Evolutionary conservation across 30 jellyfish, hydroid and myxozoan species (phyloP).

Genomic region (Aurelia aurita complex sp. Pacific): DNA sequence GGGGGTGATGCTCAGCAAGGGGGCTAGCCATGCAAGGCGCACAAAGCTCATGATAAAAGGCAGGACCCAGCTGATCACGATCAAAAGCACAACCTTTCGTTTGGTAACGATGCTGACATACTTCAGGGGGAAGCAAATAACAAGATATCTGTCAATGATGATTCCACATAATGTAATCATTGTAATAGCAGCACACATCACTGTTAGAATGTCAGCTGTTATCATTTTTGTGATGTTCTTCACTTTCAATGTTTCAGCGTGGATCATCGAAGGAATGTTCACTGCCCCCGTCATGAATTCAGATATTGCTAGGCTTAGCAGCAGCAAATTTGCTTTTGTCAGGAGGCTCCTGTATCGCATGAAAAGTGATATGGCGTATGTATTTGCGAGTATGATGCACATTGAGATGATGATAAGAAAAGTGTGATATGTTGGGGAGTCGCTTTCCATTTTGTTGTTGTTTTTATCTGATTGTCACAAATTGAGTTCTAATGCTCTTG

Average conservation of each 20-base stretch:
- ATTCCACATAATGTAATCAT: conserved; percentile 63
- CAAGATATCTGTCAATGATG: conserved; percentile 46
- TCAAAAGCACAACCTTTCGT: conserved; percentile 41
- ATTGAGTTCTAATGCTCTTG: too few relatives aligned
- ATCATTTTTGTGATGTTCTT: background rate
- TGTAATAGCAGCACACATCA: conserved; percentile 52
- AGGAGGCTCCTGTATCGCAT: conserved; percentile 53
- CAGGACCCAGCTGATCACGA: conserved; percentile 50
- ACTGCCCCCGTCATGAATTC: conserved; percentile 70
- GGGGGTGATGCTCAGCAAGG: conserved; percentile 8
- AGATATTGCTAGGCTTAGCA: conserved; percentile 65
- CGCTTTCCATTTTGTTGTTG: conserved; percentile 7
- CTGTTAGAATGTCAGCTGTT: conserved; percentile 54
- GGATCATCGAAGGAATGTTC: conserved; percentile 47
- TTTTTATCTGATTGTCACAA: too few relatives aligned
- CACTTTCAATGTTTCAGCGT: conserved; percentile 19
- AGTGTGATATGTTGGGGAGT: conserved; percentile 21
- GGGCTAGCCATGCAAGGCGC: conserved; percentile 64
- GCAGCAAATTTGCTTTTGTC: conserved; percentile 43
- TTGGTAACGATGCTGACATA: conserved; percentile 59
- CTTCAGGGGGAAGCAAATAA: conserved; percentile 49
- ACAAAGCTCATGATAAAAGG: conserved; percentile 41
- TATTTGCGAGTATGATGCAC: conserved; percentile 30
- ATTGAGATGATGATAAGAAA: conserved; percentile 17
- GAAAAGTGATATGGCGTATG: conserved; percentile 53